Conservation (phyloP, 2,113 vertebrate species). For the Ochotona princeps region DNA sequence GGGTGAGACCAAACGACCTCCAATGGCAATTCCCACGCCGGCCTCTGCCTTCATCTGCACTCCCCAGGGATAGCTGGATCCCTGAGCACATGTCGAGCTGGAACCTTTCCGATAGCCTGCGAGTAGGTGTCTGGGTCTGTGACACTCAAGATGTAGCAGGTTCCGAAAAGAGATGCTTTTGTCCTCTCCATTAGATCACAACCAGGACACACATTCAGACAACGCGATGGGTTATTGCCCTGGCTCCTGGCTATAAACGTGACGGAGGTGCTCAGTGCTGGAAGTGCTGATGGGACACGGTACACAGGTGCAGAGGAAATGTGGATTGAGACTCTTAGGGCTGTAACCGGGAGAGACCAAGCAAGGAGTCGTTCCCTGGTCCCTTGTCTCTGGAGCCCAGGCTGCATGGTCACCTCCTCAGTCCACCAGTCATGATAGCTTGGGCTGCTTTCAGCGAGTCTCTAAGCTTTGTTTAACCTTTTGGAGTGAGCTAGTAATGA, state of each 20-base stretch:
- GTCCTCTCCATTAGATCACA: not conserved
- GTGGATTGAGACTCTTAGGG: not conserved
- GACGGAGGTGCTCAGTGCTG: not conserved
- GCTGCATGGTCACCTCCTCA: too few species aligned
- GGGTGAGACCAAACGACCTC: not conserved
- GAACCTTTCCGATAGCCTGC: too few species aligned
- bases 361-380: too few species aligned
- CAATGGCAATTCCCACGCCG: not conserved
- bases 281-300: not conserved
- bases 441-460: too few species aligned
- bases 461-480: too few species aligned
- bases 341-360: not conserved
- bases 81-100: not conserved
- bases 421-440: too few species aligned
- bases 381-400: not conserved
- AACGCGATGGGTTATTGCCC: not conserved
- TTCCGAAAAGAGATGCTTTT: not conserved
- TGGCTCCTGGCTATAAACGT: not conserved
- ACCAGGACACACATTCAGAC: not conserved
- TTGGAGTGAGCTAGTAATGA: too few species aligned
- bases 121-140: not conserved
- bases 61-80: not conserved
- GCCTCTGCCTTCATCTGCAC: not conserved
- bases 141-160: not conserved
- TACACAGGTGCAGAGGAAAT: not conserved